Conservation (phyloP, 2,888 invertebrate genomes). For the Hydraecia micacea region DNA sequence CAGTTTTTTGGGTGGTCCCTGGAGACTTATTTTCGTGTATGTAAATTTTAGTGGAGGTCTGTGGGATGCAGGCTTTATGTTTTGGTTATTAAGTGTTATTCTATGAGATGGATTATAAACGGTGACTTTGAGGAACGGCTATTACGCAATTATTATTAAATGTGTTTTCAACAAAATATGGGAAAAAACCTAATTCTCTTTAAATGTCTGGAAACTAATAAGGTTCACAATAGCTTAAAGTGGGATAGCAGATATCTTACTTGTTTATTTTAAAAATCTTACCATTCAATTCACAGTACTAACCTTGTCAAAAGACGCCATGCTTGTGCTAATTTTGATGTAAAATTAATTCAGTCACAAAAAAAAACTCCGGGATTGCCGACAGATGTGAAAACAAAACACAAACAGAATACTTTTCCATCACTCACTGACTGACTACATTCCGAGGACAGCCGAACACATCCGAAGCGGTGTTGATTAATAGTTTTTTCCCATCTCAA, state of each 20-base stretch:
- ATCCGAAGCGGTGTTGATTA: no score
- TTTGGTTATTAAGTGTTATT: constrained; percentile 21
- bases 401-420: no score
- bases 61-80: neutral
- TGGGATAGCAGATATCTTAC: neutral
- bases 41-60: neutral
- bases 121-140: neutral
- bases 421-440: no score
- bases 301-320: neutral
- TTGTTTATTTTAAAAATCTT: neutral
- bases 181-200: neutral
- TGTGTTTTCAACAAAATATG: neutral
- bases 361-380: no score
- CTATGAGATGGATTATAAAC: neutral
- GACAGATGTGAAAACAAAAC: no score
- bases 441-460: no score
- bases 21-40: constrained; percentile 21
- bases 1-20: neutral
- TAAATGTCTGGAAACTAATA: neutral
- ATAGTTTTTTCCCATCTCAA: no score
- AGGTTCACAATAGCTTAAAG: neutral
- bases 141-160: neutral
- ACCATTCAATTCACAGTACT: neutral
- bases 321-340: neutral
- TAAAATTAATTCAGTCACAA: neutral